These are phyloP conservation scores for Philaenus spumarius DNA, from an alignment of 1,140 invertebrate species.

Conservation along the genomic window DNA sequence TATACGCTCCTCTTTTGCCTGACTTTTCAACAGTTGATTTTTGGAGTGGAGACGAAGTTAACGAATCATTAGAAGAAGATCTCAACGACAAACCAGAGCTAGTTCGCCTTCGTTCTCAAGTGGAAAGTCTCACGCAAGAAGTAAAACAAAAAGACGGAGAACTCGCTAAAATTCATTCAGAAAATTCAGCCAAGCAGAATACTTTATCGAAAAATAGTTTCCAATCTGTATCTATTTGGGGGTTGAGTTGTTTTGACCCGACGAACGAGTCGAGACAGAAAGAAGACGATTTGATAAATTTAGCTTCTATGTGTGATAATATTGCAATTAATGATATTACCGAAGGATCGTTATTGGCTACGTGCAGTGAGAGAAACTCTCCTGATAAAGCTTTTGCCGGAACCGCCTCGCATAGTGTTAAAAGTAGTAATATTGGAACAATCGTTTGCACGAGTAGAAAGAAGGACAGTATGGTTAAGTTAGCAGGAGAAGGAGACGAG, in stretches of 20 bases:
- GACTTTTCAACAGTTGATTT: conserved; percentile 34
- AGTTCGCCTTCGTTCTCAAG: conserved; percentile 38
- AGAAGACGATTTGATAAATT: too few relatives aligned
- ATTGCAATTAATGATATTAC: conserved; percentile 19
- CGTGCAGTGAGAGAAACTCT: conserved; percentile 4
- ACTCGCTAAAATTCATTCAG: not conserved
- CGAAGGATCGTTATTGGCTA: conserved; percentile 17
- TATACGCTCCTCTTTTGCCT: conserved; percentile 27
- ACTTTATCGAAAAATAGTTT: too few relatives aligned
- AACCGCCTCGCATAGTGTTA: not conserved
- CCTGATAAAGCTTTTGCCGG: not conserved
- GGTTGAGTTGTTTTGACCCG: too few relatives aligned
- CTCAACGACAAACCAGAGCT: conserved; percentile 6
- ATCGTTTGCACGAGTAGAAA: conserved; percentile 14
- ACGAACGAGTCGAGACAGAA: too few relatives aligned
- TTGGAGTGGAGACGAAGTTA: conserved; percentile 22
- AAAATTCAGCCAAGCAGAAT: not conserved
- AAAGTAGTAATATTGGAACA: conserved; percentile 13
- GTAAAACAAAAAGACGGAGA: conserved; percentile 29
- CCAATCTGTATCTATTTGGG: too few relatives aligned
- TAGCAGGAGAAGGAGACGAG: not conserved
- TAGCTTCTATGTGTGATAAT: too few relatives aligned
- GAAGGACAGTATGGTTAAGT: not conserved
- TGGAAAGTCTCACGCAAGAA: conserved; percentile 41
- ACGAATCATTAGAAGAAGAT: not conserved